Base-by-base conservation (phyloP, 2,888 invertebrate species). In the Drosophila antonietae region DNA sequence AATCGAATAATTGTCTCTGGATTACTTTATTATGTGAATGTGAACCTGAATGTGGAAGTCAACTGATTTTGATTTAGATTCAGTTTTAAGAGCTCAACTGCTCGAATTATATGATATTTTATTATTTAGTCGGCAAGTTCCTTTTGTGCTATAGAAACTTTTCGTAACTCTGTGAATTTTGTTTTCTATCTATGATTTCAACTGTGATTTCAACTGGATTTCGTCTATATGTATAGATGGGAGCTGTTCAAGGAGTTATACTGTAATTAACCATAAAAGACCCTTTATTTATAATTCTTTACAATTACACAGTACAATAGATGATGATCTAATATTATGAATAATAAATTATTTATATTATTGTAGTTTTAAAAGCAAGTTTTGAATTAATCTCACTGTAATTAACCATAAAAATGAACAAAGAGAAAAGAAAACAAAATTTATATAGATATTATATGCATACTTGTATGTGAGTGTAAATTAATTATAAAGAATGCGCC, bases 1-100 rank as follows among this genome's bases (percentile, higher is more conserved):
- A 91, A 96, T 97, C 92, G 97, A 97, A 94, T 97, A 95, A 95
- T 92, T 52, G 51, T 31, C 1, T 33, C 2, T 43, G n/a, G 51
- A 71, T 74, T 64, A 62, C 69, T 73, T 76, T 71, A 63, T 51
- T 73, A 52, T 67, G 44, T 53, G 60, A 79, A 55, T 65, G 49
- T 46, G 60, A 75, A 55, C 64, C 47, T 51, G 61, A 80, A 39
- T 23, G 53, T 20, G 53, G 28, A 41, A 52, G 35, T 62, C 20
- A 70, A 70, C 76, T 82, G 81, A 81, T 81, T 72, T 72, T 83
- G 74, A 15, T 52, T 77, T 78, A 65, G 68, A 69, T 73, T 78
- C 67, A 81, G 66, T 75, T 51, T 47, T 33, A 28, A 20, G n/a
- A 18, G 9, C 49, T 28, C 12, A 66, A 46, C 44, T 61, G 51